Base-by-base conservation (phyloP, 2,888 invertebrate genomes). In the Acleris sparsana region DNA sequence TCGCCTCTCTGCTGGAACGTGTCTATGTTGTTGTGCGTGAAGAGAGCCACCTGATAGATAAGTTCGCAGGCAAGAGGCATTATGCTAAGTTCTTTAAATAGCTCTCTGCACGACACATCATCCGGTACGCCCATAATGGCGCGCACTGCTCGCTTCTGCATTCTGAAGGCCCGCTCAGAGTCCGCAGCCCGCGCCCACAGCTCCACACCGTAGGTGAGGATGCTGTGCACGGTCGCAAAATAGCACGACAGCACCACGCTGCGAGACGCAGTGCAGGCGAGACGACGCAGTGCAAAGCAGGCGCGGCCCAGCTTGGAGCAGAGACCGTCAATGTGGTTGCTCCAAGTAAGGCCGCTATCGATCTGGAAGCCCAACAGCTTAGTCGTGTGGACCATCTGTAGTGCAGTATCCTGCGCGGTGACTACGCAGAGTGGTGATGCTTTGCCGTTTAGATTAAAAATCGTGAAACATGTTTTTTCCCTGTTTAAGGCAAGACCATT, bases 41-140 rank as follows among this genome's bases (percentile, higher is more conserved):
- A 52, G 9, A 52, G 44, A 11, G 56, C 56, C 5, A 53, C 53
- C 53, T 56, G 56, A 4, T 56, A 56, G 9, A 20, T 44, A 5
- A 56, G 56, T 17, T 56, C 56, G 22, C 56, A 56, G 20, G 56
- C 20, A 13, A 56, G 56, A 11, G 56, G 56, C 56, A 56, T 43
- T n/a, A 44, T 56, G 17, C 33, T 56, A 16, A 56, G 16, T 16
- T 44, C 44, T 29, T 56, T 56, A 20, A 56, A 44, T 6, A 56
- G 39, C 43, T 53, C 53, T 17, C 46, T 25, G 25, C 56, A 33
- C 33, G 49, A 33, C 1, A 18, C 49, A 39, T 58, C 58, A 9
- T 58, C 49, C 6, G 49, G 18, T 18, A 18, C 58, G 33, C 49
- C 58, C 29, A 16, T 13, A 33, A 58, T 49, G 33, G 58, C 57